phyloP scores from a whole-genome alignment of 2,797 vertebrate species.

The Squalus acanthias region DNA sequence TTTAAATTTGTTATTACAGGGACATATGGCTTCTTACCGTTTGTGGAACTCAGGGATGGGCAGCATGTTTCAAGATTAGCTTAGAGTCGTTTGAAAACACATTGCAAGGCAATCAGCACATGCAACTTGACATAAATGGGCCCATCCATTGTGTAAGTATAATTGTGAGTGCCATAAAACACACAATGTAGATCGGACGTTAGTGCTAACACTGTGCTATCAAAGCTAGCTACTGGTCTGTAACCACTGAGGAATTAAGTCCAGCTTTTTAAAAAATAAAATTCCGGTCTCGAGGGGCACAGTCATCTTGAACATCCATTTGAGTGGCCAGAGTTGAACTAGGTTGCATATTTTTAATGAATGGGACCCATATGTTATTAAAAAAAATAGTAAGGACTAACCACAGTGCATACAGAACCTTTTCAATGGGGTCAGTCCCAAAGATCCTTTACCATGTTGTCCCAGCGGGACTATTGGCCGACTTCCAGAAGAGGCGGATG shows the following conservation, averaged over 20 bases:
- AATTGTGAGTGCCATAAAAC: background rate
- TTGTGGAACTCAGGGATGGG: background rate
- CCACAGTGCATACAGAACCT: background rate
- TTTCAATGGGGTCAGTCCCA: background rate
- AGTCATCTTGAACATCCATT: background rate
- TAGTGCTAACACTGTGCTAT: background rate
- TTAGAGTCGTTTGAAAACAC: background rate
- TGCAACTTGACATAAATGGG: slow-evolving; percentile 21
- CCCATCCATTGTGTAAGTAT: background rate
- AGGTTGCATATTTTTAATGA: slow-evolving; percentile 24
- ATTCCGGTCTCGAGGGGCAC: background rate
- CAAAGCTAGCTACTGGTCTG: slow-evolving; percentile 19
- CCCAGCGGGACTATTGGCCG: slow-evolving; percentile 21
- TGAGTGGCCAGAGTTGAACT: background rate
- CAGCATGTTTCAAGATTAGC: background rate
- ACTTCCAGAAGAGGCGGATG: slow-evolving; percentile 18
- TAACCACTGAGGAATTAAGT: background rate
- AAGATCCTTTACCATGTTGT: slow-evolving; percentile 14
- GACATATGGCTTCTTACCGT: background rate
- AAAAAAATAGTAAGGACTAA: background rate
- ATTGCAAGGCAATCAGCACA: background rate
- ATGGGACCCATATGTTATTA: background rate
- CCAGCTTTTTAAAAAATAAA: slow-evolving; percentile 23
- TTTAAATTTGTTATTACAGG: background rate
- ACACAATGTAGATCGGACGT: background rate